Evolutionary conservation across 2,888 invertebrate species (phyloP).

Genomic region (Caenorhabditis wallacei): DNA sequence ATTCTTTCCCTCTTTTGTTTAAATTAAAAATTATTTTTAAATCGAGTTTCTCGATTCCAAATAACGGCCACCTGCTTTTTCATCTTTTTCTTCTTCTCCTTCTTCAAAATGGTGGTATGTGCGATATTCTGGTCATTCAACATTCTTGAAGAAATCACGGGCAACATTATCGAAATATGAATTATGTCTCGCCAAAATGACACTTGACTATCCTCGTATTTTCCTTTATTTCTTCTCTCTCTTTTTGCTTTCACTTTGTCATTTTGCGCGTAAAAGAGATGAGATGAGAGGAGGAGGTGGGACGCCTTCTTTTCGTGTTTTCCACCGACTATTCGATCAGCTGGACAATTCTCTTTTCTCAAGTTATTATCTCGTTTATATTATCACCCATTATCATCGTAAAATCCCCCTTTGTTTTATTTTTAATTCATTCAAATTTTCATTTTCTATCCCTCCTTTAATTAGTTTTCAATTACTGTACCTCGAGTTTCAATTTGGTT

Average conservation of each 20-base stretch:
- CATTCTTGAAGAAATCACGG: conserved; percentile 60
- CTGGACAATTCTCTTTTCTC: conserved; percentile 25
- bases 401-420: conserved; percentile 18
- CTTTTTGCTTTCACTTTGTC: conserved; percentile 43
- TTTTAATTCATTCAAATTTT: conserved; percentile 11
- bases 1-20: conserved; percentile 10
- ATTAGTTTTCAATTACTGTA: not conserved
- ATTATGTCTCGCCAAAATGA: conserved; percentile 55
- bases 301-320: conserved; percentile 38
- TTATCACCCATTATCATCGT: conserved; percentile 42
- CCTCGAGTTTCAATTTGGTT: too few relatives aligned
- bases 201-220: conserved; percentile 44
- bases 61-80: conserved; percentile 23
- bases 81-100: conserved; percentile 1
- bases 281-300: too few relatives aligned
- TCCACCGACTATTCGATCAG: conserved; percentile 36
- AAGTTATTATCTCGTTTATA: conserved; percentile 50
- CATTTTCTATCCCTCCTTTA: not conserved
- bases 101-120: conserved; percentile 32
- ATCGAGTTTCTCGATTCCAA: conserved; percentile 41
- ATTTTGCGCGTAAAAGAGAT: conserved; percentile 7
- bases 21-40: not conserved
- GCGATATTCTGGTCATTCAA: conserved; percentile 57
- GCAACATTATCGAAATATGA: conserved; percentile 59
- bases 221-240: conserved; percentile 44